A percentile compares a stretch with the other conserved stretches of the same genome.
Evolutionary conservation across 2,888 invertebrate genomes (phyloP).

Genomic region (Gonocerus acuteangulatus): DNA sequence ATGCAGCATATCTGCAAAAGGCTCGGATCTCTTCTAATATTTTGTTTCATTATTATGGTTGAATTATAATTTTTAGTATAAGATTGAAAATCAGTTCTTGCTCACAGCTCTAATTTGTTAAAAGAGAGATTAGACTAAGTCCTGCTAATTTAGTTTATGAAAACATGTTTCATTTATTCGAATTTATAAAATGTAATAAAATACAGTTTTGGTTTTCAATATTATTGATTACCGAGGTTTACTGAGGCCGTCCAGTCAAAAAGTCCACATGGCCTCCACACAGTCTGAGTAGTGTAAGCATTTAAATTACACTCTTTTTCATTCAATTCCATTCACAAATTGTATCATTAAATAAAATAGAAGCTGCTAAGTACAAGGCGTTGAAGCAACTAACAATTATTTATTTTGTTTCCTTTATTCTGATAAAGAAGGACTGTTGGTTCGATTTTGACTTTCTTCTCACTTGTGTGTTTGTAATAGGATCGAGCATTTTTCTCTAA

Average conservation of each 20-base stretch:
- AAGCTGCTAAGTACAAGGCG: too few relatives aligned
- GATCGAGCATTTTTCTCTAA: too few relatives aligned
- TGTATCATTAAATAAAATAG: too few relatives aligned
- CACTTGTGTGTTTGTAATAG: too few relatives aligned
- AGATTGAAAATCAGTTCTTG: not conserved
- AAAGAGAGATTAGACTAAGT: constrained; percentile 12
- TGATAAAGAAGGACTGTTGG: too few relatives aligned
- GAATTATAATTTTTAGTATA: not conserved
- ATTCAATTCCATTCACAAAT: too few relatives aligned
- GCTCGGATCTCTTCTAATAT: not conserved
- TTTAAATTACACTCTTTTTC: not conserved
- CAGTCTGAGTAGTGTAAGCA: not conserved
- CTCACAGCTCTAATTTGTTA: constrained; percentile 4
- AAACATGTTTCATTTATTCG: too few relatives aligned
- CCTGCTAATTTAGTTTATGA: not conserved
- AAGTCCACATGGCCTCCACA: constrained; percentile 11
- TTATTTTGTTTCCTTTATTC: too few relatives aligned
- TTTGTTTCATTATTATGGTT: not conserved
- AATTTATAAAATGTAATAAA: too few relatives aligned
- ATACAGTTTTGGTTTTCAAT: too few relatives aligned
- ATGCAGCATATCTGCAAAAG: not conserved
- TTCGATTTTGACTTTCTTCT: too few relatives aligned
- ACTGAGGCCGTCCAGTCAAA: constrained; percentile 22
- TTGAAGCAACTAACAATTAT: too few relatives aligned
- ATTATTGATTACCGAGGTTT: not conserved